Evolutionary conservation across 2,113 vertebrate species (phyloP), one percentile per base, ranked within the genome.

Genomic region (Heterocephalus glaber): DNA sequence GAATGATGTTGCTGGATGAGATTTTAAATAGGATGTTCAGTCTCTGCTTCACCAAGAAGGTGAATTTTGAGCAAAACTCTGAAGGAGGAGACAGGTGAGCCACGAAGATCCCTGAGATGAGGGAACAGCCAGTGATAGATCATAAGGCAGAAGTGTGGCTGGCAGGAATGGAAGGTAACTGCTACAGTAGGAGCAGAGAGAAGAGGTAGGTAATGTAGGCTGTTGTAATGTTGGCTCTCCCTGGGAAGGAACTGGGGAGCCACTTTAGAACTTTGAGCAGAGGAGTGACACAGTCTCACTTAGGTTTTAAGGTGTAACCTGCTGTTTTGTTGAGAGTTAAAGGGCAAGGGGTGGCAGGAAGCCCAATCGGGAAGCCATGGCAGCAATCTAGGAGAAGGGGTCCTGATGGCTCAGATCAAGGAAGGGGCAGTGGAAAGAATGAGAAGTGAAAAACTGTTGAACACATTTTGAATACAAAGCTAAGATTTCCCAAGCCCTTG

Each of bases 381-480:
- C 33, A 76, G 22, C 66, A 35, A 61, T 60, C 66, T 24, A 49
- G 49, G 66, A 38, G 35, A 70, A 35, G 22, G 5, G 9, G 5
- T 26, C 28, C 65, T 68, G 44, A 33, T 41, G 41, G 33, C 66
- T 61, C 56, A 74, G 38, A 44, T 22, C 47, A 65, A 63, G 17
- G 60, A 86, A 74, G 7, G 10, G 26, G 0, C 7, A 54, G 12
- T 41, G 44, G 35, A 90, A 74, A 70, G 33, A 49, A 47, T 90
- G 44, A 95, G 20, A 85, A 77, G 33, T 58, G 44, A 19, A 79
- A n/a, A 54, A 38, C 66, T 28, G 38, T 35, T 80, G 44, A 80
- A 72, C 49, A 61, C 58, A 33, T 70, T 81, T 90, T 94, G 41
- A 96, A 89, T 52, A 30, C 47, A 95, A 10, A 70, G 74, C 28